Conservation (phyloP, 1,140 invertebrate species). For the Agrypnia vestita region DNA sequence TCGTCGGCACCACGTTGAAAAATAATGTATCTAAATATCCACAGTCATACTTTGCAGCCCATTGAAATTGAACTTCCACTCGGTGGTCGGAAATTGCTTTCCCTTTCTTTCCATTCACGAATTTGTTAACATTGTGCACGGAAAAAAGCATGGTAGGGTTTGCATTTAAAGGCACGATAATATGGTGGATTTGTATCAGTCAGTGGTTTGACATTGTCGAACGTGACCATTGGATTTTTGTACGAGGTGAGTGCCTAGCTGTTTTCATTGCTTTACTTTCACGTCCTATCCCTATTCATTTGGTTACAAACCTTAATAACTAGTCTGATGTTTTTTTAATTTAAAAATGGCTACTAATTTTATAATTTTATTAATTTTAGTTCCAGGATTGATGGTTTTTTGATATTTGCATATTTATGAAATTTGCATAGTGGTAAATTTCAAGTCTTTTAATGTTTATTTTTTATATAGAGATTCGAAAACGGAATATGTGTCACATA, state of each 20-base stretch:
- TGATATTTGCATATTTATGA: too few species aligned
- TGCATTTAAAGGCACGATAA: conserved; percentile 22
- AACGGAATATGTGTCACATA: too few species aligned
- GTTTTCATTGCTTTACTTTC: background rate
- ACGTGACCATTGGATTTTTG: conserved; percentile 2
- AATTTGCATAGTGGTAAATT: too few species aligned
- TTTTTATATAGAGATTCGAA: too few species aligned
- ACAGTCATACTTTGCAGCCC: background rate
- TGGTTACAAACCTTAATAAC: background rate
- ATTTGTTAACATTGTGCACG: background rate
- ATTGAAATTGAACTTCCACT: background rate
- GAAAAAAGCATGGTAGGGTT: background rate
- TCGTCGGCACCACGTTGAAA: background rate
- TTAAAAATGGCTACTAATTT: background rate
- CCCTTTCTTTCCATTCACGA: background rate
- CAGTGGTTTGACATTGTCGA: conserved; percentile 7
- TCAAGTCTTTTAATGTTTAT: too few species aligned
- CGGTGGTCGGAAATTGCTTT: background rate
- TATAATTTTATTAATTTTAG: too few species aligned
- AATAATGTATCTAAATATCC: background rate
- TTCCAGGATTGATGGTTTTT: too few species aligned
- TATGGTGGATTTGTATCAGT: conserved; percentile 12
- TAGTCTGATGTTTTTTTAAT: background rate
- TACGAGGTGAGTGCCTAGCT: conserved; percentile 7
- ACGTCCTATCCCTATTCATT: background rate